These are phyloP conservation scores for Dendronephthya gigantea DNA, from an alignment of 64 coral and sea anemone genomes.

Conservation along the genomic window DNA sequence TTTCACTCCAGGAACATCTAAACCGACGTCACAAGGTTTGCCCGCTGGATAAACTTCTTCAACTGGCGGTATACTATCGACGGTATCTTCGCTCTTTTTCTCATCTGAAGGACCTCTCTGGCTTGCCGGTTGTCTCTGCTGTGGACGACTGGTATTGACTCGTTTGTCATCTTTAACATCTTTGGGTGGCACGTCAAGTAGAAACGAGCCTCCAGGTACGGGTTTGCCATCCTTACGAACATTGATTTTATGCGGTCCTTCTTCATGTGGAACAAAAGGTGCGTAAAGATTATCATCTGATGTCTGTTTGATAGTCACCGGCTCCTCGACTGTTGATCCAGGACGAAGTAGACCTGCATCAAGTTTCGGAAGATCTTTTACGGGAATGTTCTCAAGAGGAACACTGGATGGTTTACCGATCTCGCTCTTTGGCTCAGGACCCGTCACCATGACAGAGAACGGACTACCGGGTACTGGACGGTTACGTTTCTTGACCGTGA, in stretches of 20 bases:
- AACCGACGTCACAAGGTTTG: conserved; percentile 73
- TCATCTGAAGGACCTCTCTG: background rate
- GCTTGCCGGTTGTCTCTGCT: background rate
- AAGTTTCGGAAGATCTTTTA: conserved; percentile 55
- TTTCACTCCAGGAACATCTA: conserved; percentile 56
- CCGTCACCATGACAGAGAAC: conserved; percentile 93
- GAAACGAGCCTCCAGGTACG: conserved; percentile 54
- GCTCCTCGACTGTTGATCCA: conserved; percentile 67
- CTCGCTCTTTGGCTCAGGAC: conserved; percentile 63
- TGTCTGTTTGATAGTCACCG: conserved; percentile 68
- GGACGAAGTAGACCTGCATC: conserved; percentile 73
- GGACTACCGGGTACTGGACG: conserved; percentile 91
- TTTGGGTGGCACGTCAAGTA: conserved; percentile 55
- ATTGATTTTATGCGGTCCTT: conserved; percentile 76
- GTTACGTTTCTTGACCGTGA: conserved; percentile 82
- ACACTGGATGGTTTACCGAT: background rate
- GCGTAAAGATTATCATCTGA: conserved; percentile 87
- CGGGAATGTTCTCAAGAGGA: conserved; percentile 41
- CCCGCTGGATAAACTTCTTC: conserved; percentile 78
- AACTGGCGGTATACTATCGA: background rate
- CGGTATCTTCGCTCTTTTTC: background rate
- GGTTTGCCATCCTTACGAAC: conserved; percentile 60
- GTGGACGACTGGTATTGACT: background rate
- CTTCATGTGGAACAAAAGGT: conserved; percentile 75
- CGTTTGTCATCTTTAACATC: background rate